Conservation (phyloP, 2,888 invertebrate genomes). For the Leptopilina myrica region DNA sequence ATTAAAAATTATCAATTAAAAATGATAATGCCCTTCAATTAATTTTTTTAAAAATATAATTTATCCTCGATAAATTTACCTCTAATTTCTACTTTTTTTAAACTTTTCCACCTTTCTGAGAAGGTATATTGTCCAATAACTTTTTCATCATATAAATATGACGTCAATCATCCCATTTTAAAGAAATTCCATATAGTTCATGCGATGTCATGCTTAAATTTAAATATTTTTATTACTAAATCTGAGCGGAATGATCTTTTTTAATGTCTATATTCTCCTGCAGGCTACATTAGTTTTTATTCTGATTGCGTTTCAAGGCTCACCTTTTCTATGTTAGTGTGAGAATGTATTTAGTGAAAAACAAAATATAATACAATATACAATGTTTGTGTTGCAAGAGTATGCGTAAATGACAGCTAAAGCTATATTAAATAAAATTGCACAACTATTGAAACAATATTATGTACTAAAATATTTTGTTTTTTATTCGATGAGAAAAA, state of each 20-base stretch:
- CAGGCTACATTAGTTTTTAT: slow-evolving; percentile 22
- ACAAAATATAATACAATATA: slow-evolving; percentile 33
- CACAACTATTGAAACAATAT: slow-evolving; percentile 4
- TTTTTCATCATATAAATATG: not conserved
- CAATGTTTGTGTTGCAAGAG: slow-evolving; percentile 21
- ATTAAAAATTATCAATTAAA: no score
- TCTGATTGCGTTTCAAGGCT: slow-evolving; percentile 21
- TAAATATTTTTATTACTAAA: slow-evolving; percentile 5
- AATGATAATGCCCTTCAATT: no score
- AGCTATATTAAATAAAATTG: slow-evolving; percentile 8
- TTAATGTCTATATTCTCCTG: slow-evolving; percentile 7
- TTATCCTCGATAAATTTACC: no score
- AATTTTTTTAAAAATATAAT: no score
- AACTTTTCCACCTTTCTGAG: no score
- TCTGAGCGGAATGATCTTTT: slow-evolving; percentile 6
- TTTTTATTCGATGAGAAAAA: not conserved
- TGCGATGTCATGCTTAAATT: slow-evolving; percentile 30
- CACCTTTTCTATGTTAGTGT: slow-evolving; percentile 17
- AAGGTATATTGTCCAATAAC: no score
- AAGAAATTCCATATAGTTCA: slow-evolving; percentile 18
- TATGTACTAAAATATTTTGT: not conserved
- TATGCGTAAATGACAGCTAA: slow-evolving; percentile 25
- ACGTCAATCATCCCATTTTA: not conserved
- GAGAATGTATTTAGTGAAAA: slow-evolving; percentile 17
- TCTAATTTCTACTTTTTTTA: no score